phyloP scores from a whole-genome alignment of 2,113 vertebrate genomes.

The Chinchilla lanigera region DNA sequence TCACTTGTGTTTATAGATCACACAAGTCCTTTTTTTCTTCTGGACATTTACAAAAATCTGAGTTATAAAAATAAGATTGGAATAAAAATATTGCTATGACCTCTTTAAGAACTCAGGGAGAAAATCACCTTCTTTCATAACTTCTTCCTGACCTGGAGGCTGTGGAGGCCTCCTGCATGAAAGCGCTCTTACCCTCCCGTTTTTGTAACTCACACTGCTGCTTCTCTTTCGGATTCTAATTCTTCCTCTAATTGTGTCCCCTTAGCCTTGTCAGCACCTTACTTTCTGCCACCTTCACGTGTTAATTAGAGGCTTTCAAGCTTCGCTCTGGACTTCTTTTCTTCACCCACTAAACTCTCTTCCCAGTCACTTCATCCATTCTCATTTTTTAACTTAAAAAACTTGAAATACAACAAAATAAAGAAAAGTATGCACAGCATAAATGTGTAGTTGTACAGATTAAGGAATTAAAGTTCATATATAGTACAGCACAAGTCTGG shows the following conservation, averaged over 20 bases:
- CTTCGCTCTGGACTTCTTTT: neutral
- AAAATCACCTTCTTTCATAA: neutral
- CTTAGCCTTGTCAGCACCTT: slow-evolving; percentile 20
- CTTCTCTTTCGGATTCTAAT: neutral
- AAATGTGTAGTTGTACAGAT: neutral
- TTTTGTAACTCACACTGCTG: neutral
- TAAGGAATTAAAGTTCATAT: neutral
- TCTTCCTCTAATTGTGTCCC: neutral
- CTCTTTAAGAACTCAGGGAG: neutral
- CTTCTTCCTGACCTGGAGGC: neutral
- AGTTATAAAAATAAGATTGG: neutral
- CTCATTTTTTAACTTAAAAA: neutral
- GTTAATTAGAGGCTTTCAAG: neutral
- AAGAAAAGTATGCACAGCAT: neutral
- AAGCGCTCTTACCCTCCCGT: neutral
- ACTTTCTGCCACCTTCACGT: neutral
- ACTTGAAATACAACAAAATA: neutral
- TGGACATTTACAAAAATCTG: neutral
- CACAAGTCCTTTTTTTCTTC: neutral
- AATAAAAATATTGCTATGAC: neutral
- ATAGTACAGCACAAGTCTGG: neutral
- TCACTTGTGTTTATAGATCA: neutral
- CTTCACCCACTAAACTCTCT: neutral
- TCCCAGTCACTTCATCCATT: neutral
- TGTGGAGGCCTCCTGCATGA: neutral